Evolutionary conservation across 2,888 invertebrate species (phyloP).

Genomic region (Andrena bicolor): DNA sequence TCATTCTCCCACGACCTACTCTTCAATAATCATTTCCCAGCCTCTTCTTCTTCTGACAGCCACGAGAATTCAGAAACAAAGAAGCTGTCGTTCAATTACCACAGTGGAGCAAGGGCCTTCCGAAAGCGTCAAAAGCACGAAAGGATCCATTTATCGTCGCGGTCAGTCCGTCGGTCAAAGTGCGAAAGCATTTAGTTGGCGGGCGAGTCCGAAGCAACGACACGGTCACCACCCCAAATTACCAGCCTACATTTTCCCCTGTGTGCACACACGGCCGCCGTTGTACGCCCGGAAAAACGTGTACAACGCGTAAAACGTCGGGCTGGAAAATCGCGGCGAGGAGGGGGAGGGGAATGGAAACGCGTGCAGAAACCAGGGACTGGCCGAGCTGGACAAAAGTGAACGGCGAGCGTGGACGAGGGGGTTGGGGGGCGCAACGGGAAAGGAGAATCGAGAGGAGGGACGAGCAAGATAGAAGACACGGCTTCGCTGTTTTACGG

Average conservation of each 20-base stretch:
- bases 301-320: constrained; percentile 27
- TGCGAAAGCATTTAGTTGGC: constrained; percentile 34
- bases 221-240: constrained; percentile 21
- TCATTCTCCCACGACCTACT: no score
- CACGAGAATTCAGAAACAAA: not conserved
- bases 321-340: constrained; percentile 32
- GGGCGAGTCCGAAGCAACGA: constrained; percentile 12
- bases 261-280: constrained; percentile 1
- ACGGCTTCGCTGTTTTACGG: constrained; percentile 66
- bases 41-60: no score
- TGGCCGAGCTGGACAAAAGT: not conserved
- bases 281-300: not conserved
- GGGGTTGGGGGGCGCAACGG: not conserved
- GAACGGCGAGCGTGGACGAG: constrained; percentile 2
- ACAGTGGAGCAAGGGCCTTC: not conserved
- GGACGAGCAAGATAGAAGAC: constrained; percentile 26
- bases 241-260: constrained; percentile 22
- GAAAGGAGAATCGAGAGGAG: constrained; percentile 3
- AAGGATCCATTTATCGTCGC: constrained; percentile 18
- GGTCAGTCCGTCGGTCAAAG: constrained; percentile 18
- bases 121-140: constrained; percentile 1
- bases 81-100: not conserved
- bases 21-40: no score
- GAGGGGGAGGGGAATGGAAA: not conserved
- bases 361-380: not conserved